Base-by-base conservation (phyloP, 37 sponge, comb jelly and placozoan species). In the Haliclona indistincta region DNA sequence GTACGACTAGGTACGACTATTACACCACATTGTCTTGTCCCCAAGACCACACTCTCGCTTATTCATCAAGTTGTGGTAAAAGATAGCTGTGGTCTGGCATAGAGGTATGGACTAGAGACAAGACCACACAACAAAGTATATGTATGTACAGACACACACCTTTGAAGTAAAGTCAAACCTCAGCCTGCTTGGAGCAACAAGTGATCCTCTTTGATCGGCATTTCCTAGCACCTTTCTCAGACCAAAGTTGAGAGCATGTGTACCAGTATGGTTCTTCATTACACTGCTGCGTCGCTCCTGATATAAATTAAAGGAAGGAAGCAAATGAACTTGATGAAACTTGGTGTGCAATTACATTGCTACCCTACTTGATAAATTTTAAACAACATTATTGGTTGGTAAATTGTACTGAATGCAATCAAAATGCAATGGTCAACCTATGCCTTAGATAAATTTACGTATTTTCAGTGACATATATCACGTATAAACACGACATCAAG, bases 251-350 rank as follows among this genome's bases (percentile, higher is more conserved):
- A 99, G 80, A 2, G 80, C 85, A 81, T 99, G 99, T 3, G 99
- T 99, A 22, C 95, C 99, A 0, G 99, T 99, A 64, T 99, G 99
- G 82, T 99, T 99, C 73, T 91, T 96, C 99, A 99, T 99, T 5
- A 93, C 67, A 38, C 56, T 49, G 47, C 89, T 84, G 23, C 99
- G 86, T 64, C 97, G 84, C 15, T 91, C 90, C 97, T 96, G 29
- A 10, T 56, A 29, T 8, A 25, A 56, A 56, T 6, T 30, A 10
- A n/a, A n/a, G n/a, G n/a, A n/a, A n/a, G n/a, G n/a, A n/a, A n/a
- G n/a, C n/a, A n/a, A n/a, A n/a, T n/a, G n/a, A n/a, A n/a, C n/a
- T n/a, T n/a, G n/a, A n/a, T n/a, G n/a, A n/a, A n/a, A n/a, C n/a
- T n/a, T n/a, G n/a, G n/a, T n/a, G n/a, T n/a, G n/a, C n/a, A n/a